These are phyloP conservation scores for Troglohyphantes excavatus DNA, from an alignment of 2,888 invertebrate species.

Conservation along the genomic window DNA sequence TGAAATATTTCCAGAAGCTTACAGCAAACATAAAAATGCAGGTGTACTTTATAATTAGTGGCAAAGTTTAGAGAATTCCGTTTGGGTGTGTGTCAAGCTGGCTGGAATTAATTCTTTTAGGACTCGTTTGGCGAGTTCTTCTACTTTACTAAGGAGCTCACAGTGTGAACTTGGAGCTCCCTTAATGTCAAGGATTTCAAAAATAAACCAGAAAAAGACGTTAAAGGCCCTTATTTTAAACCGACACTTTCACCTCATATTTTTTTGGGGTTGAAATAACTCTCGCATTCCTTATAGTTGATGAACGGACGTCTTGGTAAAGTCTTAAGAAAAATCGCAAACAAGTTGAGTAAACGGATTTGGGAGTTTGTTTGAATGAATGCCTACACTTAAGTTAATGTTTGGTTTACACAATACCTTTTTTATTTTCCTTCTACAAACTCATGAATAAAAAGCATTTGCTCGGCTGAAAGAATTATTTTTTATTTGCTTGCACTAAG, in stretches of 20 bases:
- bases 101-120: conserved; percentile 43
- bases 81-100: conserved; percentile 64
- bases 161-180: conserved; percentile 49
- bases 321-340: not conserved
- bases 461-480: no score
- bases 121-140: conserved; percentile 66
- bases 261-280: conserved; percentile 32
- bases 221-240: conserved; percentile 5
- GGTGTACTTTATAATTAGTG: conserved; percentile 64
- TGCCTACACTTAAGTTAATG: not conserved
- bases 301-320: conserved; percentile 47
- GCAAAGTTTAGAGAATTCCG: not conserved
- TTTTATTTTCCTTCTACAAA: no score
- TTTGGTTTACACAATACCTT: no score
- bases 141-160: conserved; percentile 36
- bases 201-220: conserved; percentile 38
- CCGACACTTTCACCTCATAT: conserved; percentile 52
- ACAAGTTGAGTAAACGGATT: not conserved
- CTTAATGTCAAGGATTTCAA: conserved; percentile 69
- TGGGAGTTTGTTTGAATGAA: not conserved
- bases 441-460: no score
- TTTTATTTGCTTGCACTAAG: no score
- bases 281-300: not conserved
- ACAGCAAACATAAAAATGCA: no score
- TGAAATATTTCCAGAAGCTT: no score